These are phyloP conservation scores for Heliconius ethilla DNA, from an alignment of 2,888 invertebrate species.

Conservation along the genomic window DNA sequence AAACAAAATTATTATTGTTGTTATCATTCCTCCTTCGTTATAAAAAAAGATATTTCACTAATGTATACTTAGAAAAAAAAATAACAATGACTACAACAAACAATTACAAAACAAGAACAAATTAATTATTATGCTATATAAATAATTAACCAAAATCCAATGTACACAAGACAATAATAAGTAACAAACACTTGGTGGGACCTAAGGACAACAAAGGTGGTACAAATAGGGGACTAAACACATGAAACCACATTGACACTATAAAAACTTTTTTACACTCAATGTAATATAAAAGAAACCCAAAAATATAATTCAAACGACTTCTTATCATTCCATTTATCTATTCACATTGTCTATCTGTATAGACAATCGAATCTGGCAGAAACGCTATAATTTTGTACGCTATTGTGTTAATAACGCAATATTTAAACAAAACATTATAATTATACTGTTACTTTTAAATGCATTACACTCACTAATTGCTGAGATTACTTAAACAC, in stretches of 20 bases:
- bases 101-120: background rate
- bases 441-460: background rate
- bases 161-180: conserved; percentile 50
- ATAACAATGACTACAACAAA: background rate
- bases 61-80: background rate
- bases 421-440: background rate
- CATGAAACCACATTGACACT: conserved; percentile 50
- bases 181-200: conserved; percentile 62
- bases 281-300: background rate
- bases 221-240: conserved; percentile 53
- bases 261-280: background rate
- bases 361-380: too few relatives aligned
- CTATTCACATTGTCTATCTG: background rate
- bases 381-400: background rate
- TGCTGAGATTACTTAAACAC: background rate
- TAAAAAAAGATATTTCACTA: background rate
- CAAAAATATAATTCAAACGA: background rate
- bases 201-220: conserved; percentile 66
- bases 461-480: background rate
- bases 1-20: background rate
- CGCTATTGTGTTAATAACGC: too few relatives aligned
- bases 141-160: conserved; percentile 38
- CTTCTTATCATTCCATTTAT: background rate
- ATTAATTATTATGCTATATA: background rate
- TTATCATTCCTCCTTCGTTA: background rate